Conservation (phyloP, 2,797 vertebrate species). For the Malurus splendens region DNA sequence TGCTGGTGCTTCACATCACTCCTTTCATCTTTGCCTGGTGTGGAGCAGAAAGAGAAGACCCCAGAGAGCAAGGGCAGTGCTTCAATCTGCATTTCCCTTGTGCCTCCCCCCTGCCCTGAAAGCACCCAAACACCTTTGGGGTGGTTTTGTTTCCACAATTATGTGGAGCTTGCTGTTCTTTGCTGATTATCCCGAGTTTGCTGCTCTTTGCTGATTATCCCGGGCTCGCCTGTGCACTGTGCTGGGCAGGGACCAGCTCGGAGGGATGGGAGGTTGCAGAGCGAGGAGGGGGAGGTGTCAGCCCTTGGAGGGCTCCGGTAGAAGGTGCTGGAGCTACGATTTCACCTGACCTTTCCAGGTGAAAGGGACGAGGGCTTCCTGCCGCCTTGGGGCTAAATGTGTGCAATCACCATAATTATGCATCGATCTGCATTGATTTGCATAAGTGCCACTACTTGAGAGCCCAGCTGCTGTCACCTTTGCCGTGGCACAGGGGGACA, state of each 20-base stretch:
- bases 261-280: background rate
- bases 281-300: background rate
- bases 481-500: background rate
- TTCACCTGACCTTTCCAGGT: background rate
- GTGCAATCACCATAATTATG: slow-evolving; percentile 2
- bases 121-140: background rate
- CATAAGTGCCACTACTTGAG: background rate
- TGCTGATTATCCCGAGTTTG: background rate
- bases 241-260: accelerated
- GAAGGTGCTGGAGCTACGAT: background rate
- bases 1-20: accelerated
- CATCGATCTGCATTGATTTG: slow-evolving; percentile 38
- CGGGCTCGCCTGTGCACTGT: background rate
- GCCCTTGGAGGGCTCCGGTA: background rate
- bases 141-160: background rate
- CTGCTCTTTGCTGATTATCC: background rate
- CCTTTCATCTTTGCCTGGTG: background rate
- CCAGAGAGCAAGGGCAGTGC: background rate
- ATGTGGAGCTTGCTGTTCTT: background rate
- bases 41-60: background rate
- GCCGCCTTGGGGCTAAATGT: background rate
- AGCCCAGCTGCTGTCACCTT: slow-evolving; percentile 17
- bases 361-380: background rate
- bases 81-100: background rate
- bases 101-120: background rate